Base-by-base conservation (phyloP, 2,797 vertebrate species). In the Buceros bicornis region DNA sequence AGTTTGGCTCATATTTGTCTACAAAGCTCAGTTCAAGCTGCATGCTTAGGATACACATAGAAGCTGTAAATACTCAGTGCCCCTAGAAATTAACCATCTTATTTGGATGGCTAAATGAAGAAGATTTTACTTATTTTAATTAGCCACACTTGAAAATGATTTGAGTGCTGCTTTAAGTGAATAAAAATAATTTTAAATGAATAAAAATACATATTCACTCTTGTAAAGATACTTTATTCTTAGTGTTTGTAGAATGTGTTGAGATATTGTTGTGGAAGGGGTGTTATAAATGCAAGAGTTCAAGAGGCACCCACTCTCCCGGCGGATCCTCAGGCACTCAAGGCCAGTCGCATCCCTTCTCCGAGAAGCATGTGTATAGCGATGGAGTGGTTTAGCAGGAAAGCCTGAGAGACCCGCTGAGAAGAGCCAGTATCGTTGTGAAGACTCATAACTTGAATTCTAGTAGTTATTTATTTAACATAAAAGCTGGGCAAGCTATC, bases 1-100 rank as follows among this genome's bases (percentile, higher is more conserved):
- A 93, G 64, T 95, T 94, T 97, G 91, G 85, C 83, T 91, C 33
- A 19, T 57, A 90, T 90, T 96, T 96, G 85, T 95, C 93, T 96
- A 93, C 85, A 93, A 92, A 93, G 67, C 86, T 88, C 24, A 28
- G 70, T 89, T 91, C 18, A 5, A 92, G 53, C 80, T 92, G 13
- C 62, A 16, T 66, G 58, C 19, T 62, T 74, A 66, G 51, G 47
- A 26, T 72, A 56, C 64, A 58, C 35, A 50, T 16, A 65, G 82
- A 74, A 88, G 17, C n/a, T 90, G 31, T 76, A 91, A 88, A 60
- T 72, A 81, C 28, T 66, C 31, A 11, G 16, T 79, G 56, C 25
- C 73, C 17, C 62, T 88, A 76, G 77, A 96, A 96, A 88, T 95
- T 61, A 90, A 47, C 42, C 10, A 13, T 87, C 33, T 77, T 48